Base-by-base conservation (phyloP, 2,797 vertebrate genomes). In the Nannoperca australis region DNA sequence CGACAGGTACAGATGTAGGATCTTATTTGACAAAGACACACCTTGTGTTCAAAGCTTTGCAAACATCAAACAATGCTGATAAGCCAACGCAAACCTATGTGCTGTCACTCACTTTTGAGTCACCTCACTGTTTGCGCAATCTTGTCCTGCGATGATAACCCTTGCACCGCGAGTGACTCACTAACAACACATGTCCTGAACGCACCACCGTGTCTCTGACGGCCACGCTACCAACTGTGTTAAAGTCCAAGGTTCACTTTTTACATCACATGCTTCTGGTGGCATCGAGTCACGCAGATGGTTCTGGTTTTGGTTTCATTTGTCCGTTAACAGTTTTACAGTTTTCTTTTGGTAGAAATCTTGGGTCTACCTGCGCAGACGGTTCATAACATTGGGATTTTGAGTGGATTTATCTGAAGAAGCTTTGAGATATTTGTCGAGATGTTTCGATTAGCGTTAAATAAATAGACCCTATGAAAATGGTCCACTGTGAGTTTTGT, bases 151-250 rank as follows among this genome's bases (percentile, higher is more conserved):
- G 66, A 50, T 11, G 38, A 68, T 60, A 65, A 76, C 65, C 49
- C 13, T 67, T 32, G 27, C 42, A 53, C 61, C 5, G 17, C 40
- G 40, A 70, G 17, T 78, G 66, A 85, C 74, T 85, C 71, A 78
- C 47, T 32, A 15, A 30, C 40, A 1, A 45, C 32, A 38, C 68
- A n/a, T 22, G n/a, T 24, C 38, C 47, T 9, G 59, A 1, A 47
- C 11, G 51, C 42, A n/a, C 22, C 54, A 34, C 47, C 7, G 36
- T 42, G 55, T 64, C 50, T 27, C 53, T 50, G 53, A 36, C 12
- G 18, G 6, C 0, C 14, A 9, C 1, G 4, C 47, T 42, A 17
- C 47, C 38, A 9, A 27, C 47, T 34, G 44, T 17, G 30, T 61
- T 47, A 2, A 42, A 67, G 30, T 56, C 22, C 1, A 24, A 53